phyloP scores from a whole-genome alignment of 2,888 invertebrate genomes.

The Nemotelus pantherinus region DNA sequence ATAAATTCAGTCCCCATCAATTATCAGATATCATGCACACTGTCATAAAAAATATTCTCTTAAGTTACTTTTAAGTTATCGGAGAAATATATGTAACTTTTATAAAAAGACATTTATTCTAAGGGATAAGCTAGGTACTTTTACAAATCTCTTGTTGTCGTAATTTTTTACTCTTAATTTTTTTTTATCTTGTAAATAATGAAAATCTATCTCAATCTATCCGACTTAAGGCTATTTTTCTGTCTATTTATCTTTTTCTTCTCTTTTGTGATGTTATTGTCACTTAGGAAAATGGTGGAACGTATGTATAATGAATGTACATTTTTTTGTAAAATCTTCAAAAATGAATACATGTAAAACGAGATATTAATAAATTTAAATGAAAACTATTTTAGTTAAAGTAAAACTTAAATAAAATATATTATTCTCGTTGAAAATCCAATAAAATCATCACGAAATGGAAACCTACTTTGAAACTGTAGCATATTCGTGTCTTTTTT shows the following conservation, averaged over 20 bases:
- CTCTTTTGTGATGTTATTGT: neutral
- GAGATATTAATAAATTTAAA: neutral
- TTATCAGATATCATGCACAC: constrained; percentile 26
- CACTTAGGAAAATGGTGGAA: constrained; percentile 28
- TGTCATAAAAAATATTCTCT: neutral
- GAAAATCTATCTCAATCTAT: neutral
- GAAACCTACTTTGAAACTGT: neutral
- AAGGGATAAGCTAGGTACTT: constrained; percentile 34
- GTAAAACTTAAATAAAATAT: neutral
- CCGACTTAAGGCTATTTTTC: constrained; percentile 4
- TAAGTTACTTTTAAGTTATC: constrained; percentile 28
- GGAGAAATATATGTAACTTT: neutral
- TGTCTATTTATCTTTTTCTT: constrained; percentile 22
- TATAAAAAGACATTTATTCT: neutral
- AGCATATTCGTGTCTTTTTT: constrained; percentile 21
- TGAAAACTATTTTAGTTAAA: neutral
- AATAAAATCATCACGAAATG: neutral
- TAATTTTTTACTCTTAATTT: constrained; percentile 1
- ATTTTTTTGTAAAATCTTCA: neutral
- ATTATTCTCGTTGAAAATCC: neutral
- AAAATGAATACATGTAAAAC: neutral
- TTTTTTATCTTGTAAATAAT: constrained; percentile 31
- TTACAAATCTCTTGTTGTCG: constrained; percentile 6
- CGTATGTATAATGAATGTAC: constrained; percentile 36
- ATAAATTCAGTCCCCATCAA: constrained; percentile 10